A percentile compares a stretch with the other conserved stretches of the same genome.
These are phyloP conservation scores for Trididemnum miniatum DNA, from an alignment of 23 tunicate species.

Conservation along the genomic window DNA sequence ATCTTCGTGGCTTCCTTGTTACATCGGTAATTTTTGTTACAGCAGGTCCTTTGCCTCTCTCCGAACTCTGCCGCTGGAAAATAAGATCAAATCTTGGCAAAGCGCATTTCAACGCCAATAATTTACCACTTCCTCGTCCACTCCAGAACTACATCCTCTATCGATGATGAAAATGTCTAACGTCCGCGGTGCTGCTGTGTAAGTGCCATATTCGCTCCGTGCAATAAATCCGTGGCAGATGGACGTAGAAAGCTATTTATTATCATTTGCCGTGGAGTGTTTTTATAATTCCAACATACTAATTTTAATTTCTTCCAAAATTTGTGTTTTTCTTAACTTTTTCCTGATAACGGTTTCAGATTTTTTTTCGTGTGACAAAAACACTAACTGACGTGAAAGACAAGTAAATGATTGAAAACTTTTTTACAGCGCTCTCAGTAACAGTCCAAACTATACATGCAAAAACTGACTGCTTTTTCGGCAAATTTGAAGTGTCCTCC, in stretches of 20 bases:
- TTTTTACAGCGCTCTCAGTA: no score
- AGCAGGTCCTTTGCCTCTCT: constrained; percentile 85
- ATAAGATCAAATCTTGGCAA: constrained; percentile 68
- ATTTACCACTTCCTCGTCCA: constrained; percentile 71
- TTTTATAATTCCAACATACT: background rate
- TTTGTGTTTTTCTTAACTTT: no score
- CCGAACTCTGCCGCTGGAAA: constrained; percentile 80
- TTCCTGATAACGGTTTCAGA: no score
- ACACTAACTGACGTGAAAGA: no score
- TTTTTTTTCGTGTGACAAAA: no score
- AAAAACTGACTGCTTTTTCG: no score
- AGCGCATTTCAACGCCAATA: constrained; percentile 28
- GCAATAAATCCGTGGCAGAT: background rate
- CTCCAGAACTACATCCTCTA: constrained; percentile 64
- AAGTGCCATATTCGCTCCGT: background rate
- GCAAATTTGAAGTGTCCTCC: no score
- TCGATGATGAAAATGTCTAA: constrained; percentile 38
- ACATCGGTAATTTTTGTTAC: constrained; percentile 23
- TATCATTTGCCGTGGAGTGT: constrained; percentile 1
- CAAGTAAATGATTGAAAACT: no score
- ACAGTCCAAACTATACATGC: no score
- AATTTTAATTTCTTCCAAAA: no score
- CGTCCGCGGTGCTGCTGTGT: constrained; percentile 13
- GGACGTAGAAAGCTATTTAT: background rate
- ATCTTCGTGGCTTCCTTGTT: no score